Base-by-base conservation (phyloP, 2,113 vertebrate genomes). In the Haemorhous mexicanus region DNA sequence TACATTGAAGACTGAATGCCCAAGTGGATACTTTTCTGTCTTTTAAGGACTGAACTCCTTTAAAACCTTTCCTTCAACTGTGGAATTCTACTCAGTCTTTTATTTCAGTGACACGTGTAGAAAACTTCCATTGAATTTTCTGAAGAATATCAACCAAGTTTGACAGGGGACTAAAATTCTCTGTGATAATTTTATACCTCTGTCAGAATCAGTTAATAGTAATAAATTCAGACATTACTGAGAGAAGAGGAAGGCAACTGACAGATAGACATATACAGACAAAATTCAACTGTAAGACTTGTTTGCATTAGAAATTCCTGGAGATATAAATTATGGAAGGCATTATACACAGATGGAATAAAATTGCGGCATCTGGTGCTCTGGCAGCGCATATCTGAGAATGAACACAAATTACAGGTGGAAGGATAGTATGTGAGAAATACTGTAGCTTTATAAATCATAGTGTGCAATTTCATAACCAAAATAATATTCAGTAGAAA, bases 241-340 rank as follows among this genome's bases (percentile, higher is more conserved):
- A 80, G 49, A 32, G 37, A 58, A 94, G 67, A 76, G 82, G 75
- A 95, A 95, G 70, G 49, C 41, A 83, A 76, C 28, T 85, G 78
- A 93, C 78, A 94, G 87, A 82, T 18, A 94, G 93, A 91, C 62
- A 90, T 80, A 93, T 46, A 93, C 70, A 95, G 85, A 90, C 30
- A 85, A 90, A 95, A 94, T 93, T 68, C n/a, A 82, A 63, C 66
- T 41, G 6, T 53, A 75, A 79, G 19, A 11, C 22, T 79, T 84
- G 39, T 49, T 87, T 94, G 47, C 49, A 85, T 76, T 58, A 72
- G 90, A 94, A 91, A 87, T 87, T 93, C 70, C 78, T 79, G 41
- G 83, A 90, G 62, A 79, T 72, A 64, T 76, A 94, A 95, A 87
- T 61, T 90, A 85, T 62, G 32, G 41, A 76, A 88, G 27, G n/a